phyloP scores from a whole-genome alignment of 2,888 invertebrate species.

The Ectobius pallidus region DNA sequence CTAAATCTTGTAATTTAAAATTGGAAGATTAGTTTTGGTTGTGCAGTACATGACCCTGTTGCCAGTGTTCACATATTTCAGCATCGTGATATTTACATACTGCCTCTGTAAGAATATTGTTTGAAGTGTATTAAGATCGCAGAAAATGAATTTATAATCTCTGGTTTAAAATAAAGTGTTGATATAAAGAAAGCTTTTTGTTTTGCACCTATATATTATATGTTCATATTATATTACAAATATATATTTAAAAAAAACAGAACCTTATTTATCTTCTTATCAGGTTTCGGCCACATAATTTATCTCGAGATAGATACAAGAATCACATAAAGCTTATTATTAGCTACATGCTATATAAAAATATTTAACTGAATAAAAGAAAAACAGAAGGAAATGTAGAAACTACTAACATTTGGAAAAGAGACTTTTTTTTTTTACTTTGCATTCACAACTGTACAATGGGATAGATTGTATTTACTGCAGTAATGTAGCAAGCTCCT shows the following conservation, averaged over 20 bases:
- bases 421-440: slow-evolving; percentile 20
- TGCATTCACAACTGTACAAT: slow-evolving; percentile 20
- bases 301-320: slow-evolving; percentile 9
- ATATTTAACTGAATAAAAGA: slow-evolving; percentile 2
- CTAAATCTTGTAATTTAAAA: too few species aligned
- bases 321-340: slow-evolving; percentile 7
- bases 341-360: too few species aligned
- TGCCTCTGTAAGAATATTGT: too few species aligned
- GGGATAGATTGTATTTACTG: slow-evolving; percentile 21
- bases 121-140: too few species aligned
- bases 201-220: too few species aligned
- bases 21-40: too few species aligned
- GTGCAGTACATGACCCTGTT: too few species aligned
- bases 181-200: slow-evolving; percentile 34
- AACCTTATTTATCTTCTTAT: slow-evolving; percentile 9
- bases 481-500: slow-evolving; percentile 6
- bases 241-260: slow-evolving; percentile 22
- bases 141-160: too few species aligned
- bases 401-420: slow-evolving; percentile 4
- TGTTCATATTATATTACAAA: slow-evolving; percentile 27
- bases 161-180: slow-evolving; percentile 26
- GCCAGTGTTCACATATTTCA: too few species aligned
- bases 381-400: slow-evolving; percentile 15
- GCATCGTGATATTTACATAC: too few species aligned
- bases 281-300: slow-evolving; percentile 1